Percentiles rank a stretch among this genome's conserved stretches.
These are phyloP conservation scores for Caenorhabditis inopinata DNA, from an alignment of 1,140 invertebrate genomes.

Conservation along the genomic window DNA sequence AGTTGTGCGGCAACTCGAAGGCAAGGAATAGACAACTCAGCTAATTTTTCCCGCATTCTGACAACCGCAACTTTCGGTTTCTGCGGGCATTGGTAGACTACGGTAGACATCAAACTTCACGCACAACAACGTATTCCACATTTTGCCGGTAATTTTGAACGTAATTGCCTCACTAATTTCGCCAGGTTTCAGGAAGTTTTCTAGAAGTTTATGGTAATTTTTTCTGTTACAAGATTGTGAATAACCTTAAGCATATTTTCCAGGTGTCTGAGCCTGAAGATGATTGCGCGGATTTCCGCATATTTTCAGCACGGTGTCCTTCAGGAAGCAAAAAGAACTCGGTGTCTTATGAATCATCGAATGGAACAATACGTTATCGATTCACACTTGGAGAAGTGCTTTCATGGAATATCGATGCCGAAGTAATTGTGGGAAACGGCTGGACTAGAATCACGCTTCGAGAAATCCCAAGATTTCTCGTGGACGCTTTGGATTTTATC, in stretches of 20 bases:
- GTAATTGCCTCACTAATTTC: not conserved
- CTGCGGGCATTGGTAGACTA: not conserved
- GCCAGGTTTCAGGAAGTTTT: not conserved
- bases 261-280: not conserved
- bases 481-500: conserved; percentile 18
- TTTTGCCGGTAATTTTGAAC: not conserved
- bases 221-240: too few relatives aligned
- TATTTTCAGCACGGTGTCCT: not conserved
- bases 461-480: conserved; percentile 34
- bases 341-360: not conserved
- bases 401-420: not conserved
- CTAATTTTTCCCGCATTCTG: too few relatives aligned
- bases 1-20: too few relatives aligned
- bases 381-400: not conserved
- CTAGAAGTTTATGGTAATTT: not conserved
- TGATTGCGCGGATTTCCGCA: conserved; percentile 5
- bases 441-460: not conserved
- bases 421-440: not conserved
- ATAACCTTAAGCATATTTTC: too few relatives aligned
- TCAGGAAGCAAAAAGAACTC: conserved; percentile 9
- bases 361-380: not conserved
- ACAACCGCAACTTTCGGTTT: too few relatives aligned
- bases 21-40: too few relatives aligned
- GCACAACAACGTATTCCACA: not conserved
- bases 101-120: not conserved